phyloP scores from a whole-genome alignment of 2,888 invertebrate species.

The Linnaemya tessellans region DNA sequence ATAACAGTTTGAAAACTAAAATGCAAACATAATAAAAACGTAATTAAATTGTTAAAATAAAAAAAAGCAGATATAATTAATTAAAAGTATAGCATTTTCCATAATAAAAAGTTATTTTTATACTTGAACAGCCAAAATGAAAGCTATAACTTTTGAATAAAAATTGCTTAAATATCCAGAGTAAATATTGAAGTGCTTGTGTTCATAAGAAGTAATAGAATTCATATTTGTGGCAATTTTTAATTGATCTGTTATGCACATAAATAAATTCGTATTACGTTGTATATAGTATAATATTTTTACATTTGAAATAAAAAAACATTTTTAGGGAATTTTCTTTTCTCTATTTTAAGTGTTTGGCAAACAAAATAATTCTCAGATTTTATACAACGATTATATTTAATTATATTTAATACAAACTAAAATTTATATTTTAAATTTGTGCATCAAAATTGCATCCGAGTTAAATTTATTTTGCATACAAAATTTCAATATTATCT shows the following conservation, averaged over 20 bases:
- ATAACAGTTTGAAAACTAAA: conserved; percentile 60
- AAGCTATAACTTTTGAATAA: conserved; percentile 8
- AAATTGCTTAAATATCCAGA: conserved; percentile 14
- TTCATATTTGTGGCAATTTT: conserved; percentile 5
- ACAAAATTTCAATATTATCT: not conserved
- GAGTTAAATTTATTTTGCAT: not conserved
- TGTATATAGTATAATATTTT: too few species aligned
- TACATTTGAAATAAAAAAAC: not conserved
- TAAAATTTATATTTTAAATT: not conserved
- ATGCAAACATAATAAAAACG: conserved; percentile 79
- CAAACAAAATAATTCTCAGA: not conserved
- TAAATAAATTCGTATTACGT: not conserved
- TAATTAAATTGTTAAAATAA: conserved; percentile 78
- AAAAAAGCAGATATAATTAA: conserved; percentile 58
- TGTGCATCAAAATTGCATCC: not conserved
- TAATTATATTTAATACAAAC: not conserved
- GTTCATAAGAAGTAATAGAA: not conserved
- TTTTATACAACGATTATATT: not conserved
- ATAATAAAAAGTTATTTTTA: conserved; percentile 3
- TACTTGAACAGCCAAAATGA: conserved; percentile 14
- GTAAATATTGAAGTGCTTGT: not conserved
- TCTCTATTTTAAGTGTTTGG: not conserved
- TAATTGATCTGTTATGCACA: conserved; percentile 1
- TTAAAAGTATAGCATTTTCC: conserved; percentile 13
- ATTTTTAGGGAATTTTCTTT: not conserved